Base-by-base conservation (phyloP, 2,113 vertebrate genomes). In the Paracyprichromis sp. region DNA sequence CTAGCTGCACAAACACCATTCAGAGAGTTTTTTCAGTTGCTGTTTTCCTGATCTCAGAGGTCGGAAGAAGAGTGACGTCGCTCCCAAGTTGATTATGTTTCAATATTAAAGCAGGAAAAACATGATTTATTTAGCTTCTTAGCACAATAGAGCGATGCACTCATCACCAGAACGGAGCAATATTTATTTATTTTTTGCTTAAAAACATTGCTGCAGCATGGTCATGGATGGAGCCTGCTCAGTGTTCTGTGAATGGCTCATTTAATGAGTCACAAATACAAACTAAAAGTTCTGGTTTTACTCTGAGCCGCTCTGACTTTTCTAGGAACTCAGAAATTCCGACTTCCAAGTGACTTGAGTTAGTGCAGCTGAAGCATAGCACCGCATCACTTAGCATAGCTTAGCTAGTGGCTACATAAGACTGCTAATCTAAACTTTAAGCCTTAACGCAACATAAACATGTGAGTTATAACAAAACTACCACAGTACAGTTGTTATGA, bases 1-100 rank as follows among this genome's bases (percentile, higher is more conserved):
- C 63, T 8, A 8, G 12, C 66, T 71, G 66, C 36, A 6, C n/a
- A 71, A 71, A 71, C 38, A 14, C 11, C 19, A 11, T 66, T 38
- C 17, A 38, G 0, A n/a, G 61, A n/a, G 19, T 2, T n/a, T 0
- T 36, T 5, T 36, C 59, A 36, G 29, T 10, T 0, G 29, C 57
- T 34, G 3, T 34, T 10, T 61, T 34, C 1, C 8, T 19, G 59
- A 61, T 61, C 59, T 61, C 59, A 34, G 59, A 11, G 2, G 29
- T 61, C 0, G 14, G 3, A 61, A 19, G 29, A 61, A 57, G 29
- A 10, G 57, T 10, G 29, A 61, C 8, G 3, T 61, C 3, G 2
- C 16, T 4, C 3, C 57, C 3, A 10, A 34, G 57, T 19, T 4
- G 57, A 61, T 17, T 34, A 17, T 19, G 29, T 61, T 31, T 61